phyloP scores from a whole-genome alignment of 2,797 vertebrate species.

The Bradypus variegatus region DNA sequence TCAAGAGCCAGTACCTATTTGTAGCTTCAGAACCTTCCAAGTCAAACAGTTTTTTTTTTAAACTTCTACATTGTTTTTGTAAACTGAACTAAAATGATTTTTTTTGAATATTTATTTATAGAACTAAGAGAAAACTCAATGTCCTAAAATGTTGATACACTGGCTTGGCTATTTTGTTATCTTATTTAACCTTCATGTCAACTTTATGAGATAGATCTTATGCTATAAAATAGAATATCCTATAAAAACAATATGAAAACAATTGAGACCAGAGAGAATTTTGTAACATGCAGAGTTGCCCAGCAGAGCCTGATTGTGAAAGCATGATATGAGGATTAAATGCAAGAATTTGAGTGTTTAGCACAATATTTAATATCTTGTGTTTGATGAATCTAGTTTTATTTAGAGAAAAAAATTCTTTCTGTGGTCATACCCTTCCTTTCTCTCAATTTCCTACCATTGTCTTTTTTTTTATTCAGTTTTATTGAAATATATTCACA shows the following conservation, averaged over 20 bases:
- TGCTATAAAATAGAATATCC: neutral
- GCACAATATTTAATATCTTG: neutral
- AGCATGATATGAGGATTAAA: neutral
- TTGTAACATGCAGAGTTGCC: neutral
- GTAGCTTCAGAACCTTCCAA: conserved; percentile 1
- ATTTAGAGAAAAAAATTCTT: neutral
- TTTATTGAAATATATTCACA: too few relatives aligned
- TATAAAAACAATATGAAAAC: neutral
- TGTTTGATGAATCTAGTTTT: neutral
- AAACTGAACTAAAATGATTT: neutral
- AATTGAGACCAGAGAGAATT: neutral
- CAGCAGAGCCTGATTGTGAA: neutral
- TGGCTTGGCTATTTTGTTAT: neutral
- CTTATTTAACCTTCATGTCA: neutral
- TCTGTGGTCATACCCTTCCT: neutral
- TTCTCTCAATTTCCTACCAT: neutral
- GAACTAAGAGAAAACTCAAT: neutral
- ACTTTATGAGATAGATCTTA: neutral
- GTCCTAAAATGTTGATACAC: neutral
- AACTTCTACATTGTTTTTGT: neutral
- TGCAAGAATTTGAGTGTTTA: neutral
- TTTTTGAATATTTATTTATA: neutral
- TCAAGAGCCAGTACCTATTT: neutral
- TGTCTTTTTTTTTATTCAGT: neutral
- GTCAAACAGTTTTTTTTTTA: neutral